Conservation (phyloP, 2,888 invertebrate species). For the Aphodius granarius region DNA sequence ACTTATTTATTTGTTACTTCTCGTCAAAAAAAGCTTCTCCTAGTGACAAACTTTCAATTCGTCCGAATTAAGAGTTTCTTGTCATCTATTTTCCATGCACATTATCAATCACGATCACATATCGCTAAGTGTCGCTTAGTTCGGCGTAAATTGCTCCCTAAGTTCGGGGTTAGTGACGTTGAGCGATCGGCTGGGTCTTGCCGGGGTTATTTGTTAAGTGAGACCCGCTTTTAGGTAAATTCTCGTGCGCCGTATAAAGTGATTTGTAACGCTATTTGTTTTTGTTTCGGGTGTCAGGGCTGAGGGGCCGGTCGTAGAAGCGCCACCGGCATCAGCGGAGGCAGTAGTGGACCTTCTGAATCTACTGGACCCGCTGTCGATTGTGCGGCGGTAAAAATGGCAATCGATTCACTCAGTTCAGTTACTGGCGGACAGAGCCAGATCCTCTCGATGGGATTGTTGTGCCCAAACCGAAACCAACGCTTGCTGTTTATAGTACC, state of each 20-base stretch:
- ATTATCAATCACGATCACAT: slow-evolving; percentile 5
- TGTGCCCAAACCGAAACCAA: neutral
- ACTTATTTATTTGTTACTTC: too few relatives aligned
- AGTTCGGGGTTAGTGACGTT: slow-evolving; percentile 4
- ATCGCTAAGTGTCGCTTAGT: slow-evolving; percentile 11
- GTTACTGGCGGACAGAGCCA: neutral
- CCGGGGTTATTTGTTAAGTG: slow-evolving; percentile 14
- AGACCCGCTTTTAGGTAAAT: slow-evolving; percentile 11
- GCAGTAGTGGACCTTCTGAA: neutral
- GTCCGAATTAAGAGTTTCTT: neutral
- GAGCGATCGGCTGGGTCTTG: slow-evolving; percentile 2
- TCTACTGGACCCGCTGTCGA: neutral
- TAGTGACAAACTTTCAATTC: neutral
- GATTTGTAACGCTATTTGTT: slow-evolving; percentile 12
- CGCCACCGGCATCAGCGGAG: neutral
- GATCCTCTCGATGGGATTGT: neutral
- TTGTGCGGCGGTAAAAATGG: neutral
- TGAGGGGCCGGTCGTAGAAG: neutral
- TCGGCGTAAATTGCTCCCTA: slow-evolving; percentile 10
- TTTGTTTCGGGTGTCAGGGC: slow-evolving; percentile 1
- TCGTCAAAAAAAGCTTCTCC: too few relatives aligned
- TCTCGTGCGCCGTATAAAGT: neutral
- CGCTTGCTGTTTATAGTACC: neutral
- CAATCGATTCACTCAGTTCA: neutral
- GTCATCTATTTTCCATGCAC: neutral